Evolutionary conservation across 1,140 invertebrate genomes (phyloP).

Genomic region (Teleogryllus occipitalis): DNA sequence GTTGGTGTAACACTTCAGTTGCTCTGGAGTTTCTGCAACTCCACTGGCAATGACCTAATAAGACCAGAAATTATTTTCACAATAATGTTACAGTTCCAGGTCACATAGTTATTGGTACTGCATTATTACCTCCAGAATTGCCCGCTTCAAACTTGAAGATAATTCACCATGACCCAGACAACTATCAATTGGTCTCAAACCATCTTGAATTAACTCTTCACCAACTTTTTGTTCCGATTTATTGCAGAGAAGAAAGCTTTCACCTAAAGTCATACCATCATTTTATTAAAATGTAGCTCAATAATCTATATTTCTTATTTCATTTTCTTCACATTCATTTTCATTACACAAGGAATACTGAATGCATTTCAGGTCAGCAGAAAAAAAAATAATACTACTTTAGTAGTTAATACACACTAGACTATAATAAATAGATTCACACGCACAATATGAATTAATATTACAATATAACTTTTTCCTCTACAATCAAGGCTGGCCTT

Average conservation of each 20-base stretch:
- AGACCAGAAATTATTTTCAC: too few species aligned
- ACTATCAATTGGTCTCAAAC: constrained; percentile 68
- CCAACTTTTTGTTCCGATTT: constrained; percentile 61
- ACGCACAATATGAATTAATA: too few species aligned
- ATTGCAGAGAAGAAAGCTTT: constrained; percentile 87
- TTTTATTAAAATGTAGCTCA: too few species aligned
- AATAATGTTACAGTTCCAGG: not conserved
- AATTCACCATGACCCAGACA: constrained; percentile 65
- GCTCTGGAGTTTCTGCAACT: constrained; percentile 58
- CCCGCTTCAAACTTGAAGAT: constrained; percentile 47
- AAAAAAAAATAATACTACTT: too few species aligned
- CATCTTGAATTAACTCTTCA: constrained; percentile 54
- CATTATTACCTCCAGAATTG: constrained; percentile 46
- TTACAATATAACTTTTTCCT: too few species aligned
- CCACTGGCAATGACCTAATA: constrained; percentile 77
- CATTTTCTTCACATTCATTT: too few species aligned
- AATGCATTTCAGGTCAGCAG: too few species aligned
- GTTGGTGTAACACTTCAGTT: constrained; percentile 69
- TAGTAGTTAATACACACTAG: too few species aligned
- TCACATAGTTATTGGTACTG: not conserved
- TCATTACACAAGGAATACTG: too few species aligned
- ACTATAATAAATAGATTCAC: too few species aligned
- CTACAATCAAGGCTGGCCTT: too few species aligned
- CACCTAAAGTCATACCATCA: constrained; percentile 44
- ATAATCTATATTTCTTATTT: too few species aligned